phyloP scores from a whole-genome alignment of 2,888 invertebrate genomes.

The Phasia obesa region DNA sequence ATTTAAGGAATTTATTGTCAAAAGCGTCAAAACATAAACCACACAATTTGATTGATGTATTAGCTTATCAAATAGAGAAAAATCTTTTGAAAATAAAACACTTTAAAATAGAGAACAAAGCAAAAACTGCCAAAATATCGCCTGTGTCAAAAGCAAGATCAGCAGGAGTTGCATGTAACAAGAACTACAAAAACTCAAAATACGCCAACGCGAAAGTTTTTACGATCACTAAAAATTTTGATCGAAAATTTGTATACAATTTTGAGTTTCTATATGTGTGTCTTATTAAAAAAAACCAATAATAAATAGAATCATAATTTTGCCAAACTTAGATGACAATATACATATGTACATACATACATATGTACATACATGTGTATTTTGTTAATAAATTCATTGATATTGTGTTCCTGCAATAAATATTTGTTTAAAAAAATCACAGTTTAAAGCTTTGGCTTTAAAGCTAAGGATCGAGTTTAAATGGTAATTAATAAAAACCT shows the following conservation, averaged over 20 bases:
- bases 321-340: too few relatives aligned
- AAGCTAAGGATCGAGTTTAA: too few relatives aligned
- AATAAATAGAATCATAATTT: too few relatives aligned
- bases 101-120: conserved; percentile 14
- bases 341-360: too few relatives aligned
- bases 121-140: conserved; percentile 54
- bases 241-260: neutral
- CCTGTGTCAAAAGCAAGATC: conserved; percentile 41
- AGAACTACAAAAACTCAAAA: conserved; percentile 17
- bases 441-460: too few relatives aligned
- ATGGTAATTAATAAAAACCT: too few relatives aligned
- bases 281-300: too few relatives aligned
- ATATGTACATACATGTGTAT: too few relatives aligned
- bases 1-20: conserved; percentile 71
- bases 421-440: too few relatives aligned
- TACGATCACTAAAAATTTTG: neutral
- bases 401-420: too few relatives aligned
- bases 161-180: conserved; percentile 40
- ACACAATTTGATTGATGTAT: conserved; percentile 70
- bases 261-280: too few relatives aligned
- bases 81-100: conserved; percentile 49
- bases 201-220: conserved; percentile 42
- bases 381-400: too few relatives aligned
- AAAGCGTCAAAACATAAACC: conserved; percentile 70
- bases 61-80: conserved; percentile 68